Percentiles rank a stretch among this genome's conserved stretches.
Evolutionary conservation across 2,888 invertebrate species (phyloP).

Genomic region (Panorpa germanica): DNA sequence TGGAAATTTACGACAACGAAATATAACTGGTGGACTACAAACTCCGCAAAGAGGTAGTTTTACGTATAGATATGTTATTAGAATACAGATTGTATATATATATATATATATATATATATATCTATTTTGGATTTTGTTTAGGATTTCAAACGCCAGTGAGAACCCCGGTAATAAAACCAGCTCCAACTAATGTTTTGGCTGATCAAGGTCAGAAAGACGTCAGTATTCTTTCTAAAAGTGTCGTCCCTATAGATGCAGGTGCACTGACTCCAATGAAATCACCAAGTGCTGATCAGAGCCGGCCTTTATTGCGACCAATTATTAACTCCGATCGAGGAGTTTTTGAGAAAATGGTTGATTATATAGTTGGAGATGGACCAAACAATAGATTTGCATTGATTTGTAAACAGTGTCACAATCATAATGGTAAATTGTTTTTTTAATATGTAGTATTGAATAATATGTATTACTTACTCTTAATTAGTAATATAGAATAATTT

Average conservation of each 20-base stretch:
- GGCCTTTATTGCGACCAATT: slow-evolving; percentile 48
- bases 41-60: no score
- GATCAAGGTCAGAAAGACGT: background rate
- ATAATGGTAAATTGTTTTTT: slow-evolving; percentile 53
- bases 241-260: slow-evolving; percentile 1
- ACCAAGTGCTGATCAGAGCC: slow-evolving; percentile 27
- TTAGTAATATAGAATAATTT: slow-evolving; percentile 7
- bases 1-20: no score
- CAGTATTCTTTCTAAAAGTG: background rate
- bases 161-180: slow-evolving; percentile 4
- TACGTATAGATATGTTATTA: no score
- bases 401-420: slow-evolving; percentile 73
- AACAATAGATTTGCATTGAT: slow-evolving; percentile 88
- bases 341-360: slow-evolving; percentile 82
- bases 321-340: slow-evolving; percentile 55
- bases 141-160: slow-evolving; percentile 4
- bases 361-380: slow-evolving; percentile 88
- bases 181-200: background rate
- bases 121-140: no score
- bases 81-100: no score
- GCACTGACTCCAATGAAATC: slow-evolving; percentile 20
- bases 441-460: background rate
- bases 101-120: no score
- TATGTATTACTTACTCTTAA: background rate
- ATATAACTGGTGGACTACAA: no score